Base-by-base conservation (phyloP, 2,888 invertebrate species). In the Saturnia pavonia region DNA sequence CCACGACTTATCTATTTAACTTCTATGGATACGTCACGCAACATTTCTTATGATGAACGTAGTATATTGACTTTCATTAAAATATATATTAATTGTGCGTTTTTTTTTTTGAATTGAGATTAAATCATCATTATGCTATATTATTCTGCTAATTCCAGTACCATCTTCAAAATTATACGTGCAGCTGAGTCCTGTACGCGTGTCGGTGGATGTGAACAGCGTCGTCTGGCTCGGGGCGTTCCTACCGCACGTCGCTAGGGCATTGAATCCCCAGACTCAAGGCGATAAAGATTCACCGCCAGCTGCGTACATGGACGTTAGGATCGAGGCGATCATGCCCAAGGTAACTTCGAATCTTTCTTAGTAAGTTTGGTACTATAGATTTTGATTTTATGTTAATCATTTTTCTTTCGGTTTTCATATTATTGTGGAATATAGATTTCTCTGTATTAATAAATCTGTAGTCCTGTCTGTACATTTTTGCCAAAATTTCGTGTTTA, bases 161-260 rank as follows among this genome's bases (percentile, higher is more conserved):
- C 99, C 99, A 54, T 96, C 98, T 65, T 97, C 99, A 22, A 98
- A 99, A 87, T 95, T 98, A 78, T 99, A 97, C 91, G 96, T 97
- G 19, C 97, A 99, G 84, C 88, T 99, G 43, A 98, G 99, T 89
- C 99, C 99, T 0, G 95, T 99, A 69, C 96, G 97, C 80, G 92
- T 99, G 65, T 96, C 96, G 68, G 96, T 99, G 84, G 99, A 99
- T 89, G 95, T 97, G 71, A 95, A 96, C 74, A 99, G 99, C 71
- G 95, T 98, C 74, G 93, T 99, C 72, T 99, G 99, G 99, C 95
- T 98, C 71, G 98, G 98, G 84, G 97, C 98, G 48, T 99, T 99
- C 89, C 95, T 96, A 48, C 95, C 99, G 70, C 98, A 98, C 94
- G 95, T 99, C 83, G 96, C 97, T 78, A 96, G 97, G 48, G 94